These are phyloP conservation scores for Sebastes steindachneri DNA, from an alignment of 2,797 vertebrate species.

Conservation along the genomic window DNA sequence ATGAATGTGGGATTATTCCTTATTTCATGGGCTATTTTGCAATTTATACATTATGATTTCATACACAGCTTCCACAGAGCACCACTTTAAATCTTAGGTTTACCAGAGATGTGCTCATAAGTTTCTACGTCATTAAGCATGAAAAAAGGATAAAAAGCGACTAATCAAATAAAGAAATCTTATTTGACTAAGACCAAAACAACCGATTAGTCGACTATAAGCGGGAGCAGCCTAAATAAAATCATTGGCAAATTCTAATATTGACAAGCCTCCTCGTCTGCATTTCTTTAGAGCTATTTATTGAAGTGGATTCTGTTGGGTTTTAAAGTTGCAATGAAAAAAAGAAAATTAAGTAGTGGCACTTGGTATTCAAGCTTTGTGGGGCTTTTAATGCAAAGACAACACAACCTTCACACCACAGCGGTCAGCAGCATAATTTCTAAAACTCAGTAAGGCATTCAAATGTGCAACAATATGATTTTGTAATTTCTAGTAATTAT, in stretches of 20 bases:
- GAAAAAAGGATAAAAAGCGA: too few relatives aligned
- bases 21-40: too few relatives aligned
- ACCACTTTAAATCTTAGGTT: too few relatives aligned
- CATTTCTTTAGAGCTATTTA: neutral
- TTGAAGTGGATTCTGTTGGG: neutral
- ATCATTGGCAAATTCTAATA: neutral
- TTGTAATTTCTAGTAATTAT: neutral
- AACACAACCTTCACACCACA: slow-evolving; percentile 8
- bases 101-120: too few relatives aligned
- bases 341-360: neutral
- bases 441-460: neutral
- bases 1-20: too few relatives aligned
- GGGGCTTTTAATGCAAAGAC: slow-evolving; percentile 1
- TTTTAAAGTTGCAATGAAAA: neutral
- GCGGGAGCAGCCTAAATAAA: neutral
- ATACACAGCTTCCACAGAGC: too few relatives aligned
- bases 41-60: too few relatives aligned
- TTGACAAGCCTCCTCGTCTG: neutral
- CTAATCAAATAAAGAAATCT: too few relatives aligned
- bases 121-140: too few relatives aligned
- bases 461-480: neutral
- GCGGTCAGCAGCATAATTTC: neutral
- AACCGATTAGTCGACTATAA: too few relatives aligned
- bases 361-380: neutral
- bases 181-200: too few relatives aligned